Base-by-base conservation (phyloP, 2,113 vertebrate genomes). In the Craseonycteris thonglongyai region DNA sequence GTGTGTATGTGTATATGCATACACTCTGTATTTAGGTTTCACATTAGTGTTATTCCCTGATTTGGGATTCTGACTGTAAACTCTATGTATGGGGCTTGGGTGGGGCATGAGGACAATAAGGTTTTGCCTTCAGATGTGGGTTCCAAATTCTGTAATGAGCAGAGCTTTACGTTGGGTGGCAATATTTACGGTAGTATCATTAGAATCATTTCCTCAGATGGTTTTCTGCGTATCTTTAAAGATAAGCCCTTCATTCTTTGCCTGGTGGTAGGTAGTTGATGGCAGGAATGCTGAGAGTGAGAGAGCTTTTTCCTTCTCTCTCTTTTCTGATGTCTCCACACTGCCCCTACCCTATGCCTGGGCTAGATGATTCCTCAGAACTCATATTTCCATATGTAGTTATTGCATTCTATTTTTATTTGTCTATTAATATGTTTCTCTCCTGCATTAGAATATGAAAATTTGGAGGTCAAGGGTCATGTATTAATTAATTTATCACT, bases 401-500 rank as follows among this genome's bases (percentile, higher is more conserved):
- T 49, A 33, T 51, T 33, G 19, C 28, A 33, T 94, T 83, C 85
- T 87, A 40, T 79, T 87, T 40, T 30, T 49, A 12, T 76, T 82
- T 76, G 78, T 83, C 16, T 78, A n/a, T 33, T 92, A 89, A 83
- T 79, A 26, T 78, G 16, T 76, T 24, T 78, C 58, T 93, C 26
- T 80, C 24, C 69, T 61, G n/a, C 15, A 56, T 69, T 94, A 72
- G 9, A n/a, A 33, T 82, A 33, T 82, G 24, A 90, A 40, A 26
- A 72, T 28, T 66, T 54, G 24, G 61, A 45, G 42, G 40, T 13
- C 45, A 89, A 94, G 19, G 59, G 10, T 16, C 65, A 47, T 51
- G 8, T 63, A 12, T 81, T 72, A 72, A 47, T 94, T 45, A 66
- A 9, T 40, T n/a, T 94, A 59, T 76, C 58, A 30, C 30, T 30